Percentiles rank a stretch among this genome's conserved stretches.
Conservation (phyloP, 2,888 invertebrate species). For the Helicoverpa assulta region DNA sequence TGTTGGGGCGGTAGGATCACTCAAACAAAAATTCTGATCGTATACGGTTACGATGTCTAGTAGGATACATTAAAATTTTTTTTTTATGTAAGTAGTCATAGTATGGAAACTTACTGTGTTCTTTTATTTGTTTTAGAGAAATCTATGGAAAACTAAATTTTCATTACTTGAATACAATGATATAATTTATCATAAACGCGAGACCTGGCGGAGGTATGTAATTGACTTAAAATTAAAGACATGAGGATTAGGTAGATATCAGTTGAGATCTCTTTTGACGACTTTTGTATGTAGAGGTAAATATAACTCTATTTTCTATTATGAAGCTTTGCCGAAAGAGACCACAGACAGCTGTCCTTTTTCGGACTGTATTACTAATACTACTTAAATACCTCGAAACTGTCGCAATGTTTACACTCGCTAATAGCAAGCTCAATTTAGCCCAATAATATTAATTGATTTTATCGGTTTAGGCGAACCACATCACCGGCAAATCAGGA, state of each 20-base stretch:
- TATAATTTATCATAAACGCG: no score
- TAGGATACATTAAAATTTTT: conserved; percentile 16
- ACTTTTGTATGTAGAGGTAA: no score
- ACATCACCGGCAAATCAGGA: conserved; percentile 54
- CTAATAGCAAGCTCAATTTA: conserved; percentile 48
- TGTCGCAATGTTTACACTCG: conserved; percentile 39
- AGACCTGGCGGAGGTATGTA: no score
- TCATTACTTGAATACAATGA: no score
- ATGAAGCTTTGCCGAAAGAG: no score
- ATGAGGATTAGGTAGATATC: no score
- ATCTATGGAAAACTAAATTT: no score
- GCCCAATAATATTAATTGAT: conserved; percentile 52
- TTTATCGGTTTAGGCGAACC: conserved; percentile 47
- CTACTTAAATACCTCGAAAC: conserved; percentile 13
- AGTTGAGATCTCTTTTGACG: no score
- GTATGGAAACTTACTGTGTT: neutral
- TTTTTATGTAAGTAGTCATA: conserved; percentile 24
- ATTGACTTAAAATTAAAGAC: no score
- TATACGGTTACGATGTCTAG: conserved; percentile 72
- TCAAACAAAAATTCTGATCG: conserved; percentile 68
- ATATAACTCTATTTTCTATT: no score
- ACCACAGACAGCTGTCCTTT: neutral
- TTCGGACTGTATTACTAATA: conserved; percentile 13
- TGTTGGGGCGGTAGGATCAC: conserved; percentile 72
- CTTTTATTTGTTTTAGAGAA: no score